phyloP scores from a whole-genome alignment of 2,888 invertebrate genomes.

The Aphelenchoides bicaudatus region DNA sequence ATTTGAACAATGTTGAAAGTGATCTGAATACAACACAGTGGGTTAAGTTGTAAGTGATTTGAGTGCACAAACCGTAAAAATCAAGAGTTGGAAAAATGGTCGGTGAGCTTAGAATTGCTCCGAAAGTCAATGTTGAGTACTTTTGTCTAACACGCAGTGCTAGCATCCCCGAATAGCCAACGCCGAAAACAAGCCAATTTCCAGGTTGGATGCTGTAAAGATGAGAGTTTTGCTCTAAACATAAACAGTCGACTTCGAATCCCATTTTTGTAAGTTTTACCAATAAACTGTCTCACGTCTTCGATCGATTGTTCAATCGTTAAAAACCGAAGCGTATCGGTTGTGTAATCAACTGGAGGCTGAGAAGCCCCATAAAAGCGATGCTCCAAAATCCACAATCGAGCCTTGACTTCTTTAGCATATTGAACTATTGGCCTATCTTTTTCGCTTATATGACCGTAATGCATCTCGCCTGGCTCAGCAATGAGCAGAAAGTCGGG shows the following conservation, averaged over 20 bases:
- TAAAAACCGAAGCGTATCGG: slow-evolving; percentile 19
- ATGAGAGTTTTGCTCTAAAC: slow-evolving; percentile 65
- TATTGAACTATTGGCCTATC: neutral
- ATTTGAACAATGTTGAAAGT: no score
- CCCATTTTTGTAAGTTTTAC: slow-evolving; percentile 67
- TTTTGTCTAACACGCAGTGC: slow-evolving; percentile 7
- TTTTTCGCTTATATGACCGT: neutral
- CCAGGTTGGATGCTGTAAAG: slow-evolving; percentile 44
- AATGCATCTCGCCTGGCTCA: slow-evolving; percentile 13
- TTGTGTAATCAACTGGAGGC: slow-evolving; percentile 72
- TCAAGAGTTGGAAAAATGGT: slow-evolving; percentile 12
- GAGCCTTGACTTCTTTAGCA: slow-evolving; percentile 71
- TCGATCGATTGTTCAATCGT: slow-evolving; percentile 21
- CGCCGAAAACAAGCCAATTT: slow-evolving; percentile 88
- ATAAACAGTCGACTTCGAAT: slow-evolving; percentile 18
- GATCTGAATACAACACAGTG: no score
- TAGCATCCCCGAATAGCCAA: slow-evolving; percentile 60
- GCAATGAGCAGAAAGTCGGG: slow-evolving; percentile 49
- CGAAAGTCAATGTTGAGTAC: slow-evolving; percentile 14
- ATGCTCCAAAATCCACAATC: slow-evolving; percentile 83
- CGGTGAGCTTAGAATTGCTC: slow-evolving; percentile 17
- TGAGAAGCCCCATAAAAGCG: slow-evolving; percentile 62
- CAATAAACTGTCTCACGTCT: slow-evolving; percentile 20
- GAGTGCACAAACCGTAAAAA: slow-evolving; percentile 16
- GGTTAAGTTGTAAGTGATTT: no score